Base-by-base conservation (phyloP, 2,797 vertebrate species). In the Psittacula derbiana region DNA sequence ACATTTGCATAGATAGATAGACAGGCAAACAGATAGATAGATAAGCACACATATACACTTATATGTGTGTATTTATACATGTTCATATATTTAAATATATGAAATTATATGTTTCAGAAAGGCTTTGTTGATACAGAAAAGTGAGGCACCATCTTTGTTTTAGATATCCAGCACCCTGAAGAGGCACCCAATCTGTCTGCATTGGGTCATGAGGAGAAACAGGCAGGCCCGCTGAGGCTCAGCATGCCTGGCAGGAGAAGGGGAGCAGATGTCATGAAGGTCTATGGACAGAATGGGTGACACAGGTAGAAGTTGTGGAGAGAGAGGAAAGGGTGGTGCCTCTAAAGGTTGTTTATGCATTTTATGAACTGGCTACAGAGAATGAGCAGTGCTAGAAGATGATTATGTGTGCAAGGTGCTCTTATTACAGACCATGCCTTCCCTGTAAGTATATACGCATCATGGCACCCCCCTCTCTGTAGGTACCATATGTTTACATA, bases 211-310 rank as follows among this genome's bases (percentile, higher is more conserved):
- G 11, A 6, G 24, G 36, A 86, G 67, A 66, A 61, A 12, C 12
- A 36, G n/a, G 12, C 12, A 61, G 19, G 41, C 19, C 31, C 19
- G 21, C 8, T 33, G 40, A 73, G 18, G 41, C 8, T 67, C 24
- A 53, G 24, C 8, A 17, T 0, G 1, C 4, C 31, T 0, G 1
- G 31, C 17, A 73, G 50, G n/a, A 44, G 16, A 49, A 60, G 18
- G n/a, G 31, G 16, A 78, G 19, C 5, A 55, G 30, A 16, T 7
- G 40, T 27, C 31, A 6, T 21, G 20, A 58, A 52, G 6, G 7
- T 57, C 27, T 38, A 10, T 0, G 4, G 8, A 10, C 20, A 40
- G 24, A 52, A 58, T 11, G 12, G 13, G 17, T 67, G 20, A 38
- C 43, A 33, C 5, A n/a, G 38, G 13, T 27, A 36, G 25, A 33